A percentile compares a stretch with the other conserved stretches of the same genome.
These are phyloP conservation scores for Trematomus bernacchii DNA, from an alignment of 2,797 vertebrate species.

Conservation along the genomic window DNA sequence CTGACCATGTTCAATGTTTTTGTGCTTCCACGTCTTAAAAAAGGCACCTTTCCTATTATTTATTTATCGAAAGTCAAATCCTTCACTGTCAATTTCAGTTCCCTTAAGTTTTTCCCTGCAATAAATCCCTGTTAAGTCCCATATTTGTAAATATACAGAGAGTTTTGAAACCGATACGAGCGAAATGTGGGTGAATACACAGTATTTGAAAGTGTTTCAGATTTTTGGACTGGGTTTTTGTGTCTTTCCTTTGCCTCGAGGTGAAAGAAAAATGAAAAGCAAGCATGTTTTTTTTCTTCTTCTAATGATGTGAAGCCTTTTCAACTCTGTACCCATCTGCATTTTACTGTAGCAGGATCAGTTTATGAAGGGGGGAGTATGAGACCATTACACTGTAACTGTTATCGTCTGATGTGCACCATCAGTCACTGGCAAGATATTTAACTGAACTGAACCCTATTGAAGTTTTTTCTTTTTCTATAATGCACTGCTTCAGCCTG, in stretches of 20 bases:
- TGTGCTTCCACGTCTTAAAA: conserved; percentile 54
- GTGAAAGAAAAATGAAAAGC: conserved; percentile 35
- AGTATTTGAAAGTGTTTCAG: conserved; percentile 42
- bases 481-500: conserved; percentile 59
- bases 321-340: conserved; percentile 43
- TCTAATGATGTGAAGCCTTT: conserved; percentile 47
- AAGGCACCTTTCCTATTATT: conserved; percentile 45
- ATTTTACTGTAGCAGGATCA: conserved; percentile 46
- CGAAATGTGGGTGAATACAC: conserved; percentile 30
- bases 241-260: conserved; percentile 30
- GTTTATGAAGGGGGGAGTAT: conserved; percentile 34
- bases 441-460: conserved; percentile 46
- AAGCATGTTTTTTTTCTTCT: conserved; percentile 30
- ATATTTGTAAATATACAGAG: conserved; percentile 49
- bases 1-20: conserved; percentile 26
- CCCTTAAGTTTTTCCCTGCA: conserved; percentile 17
- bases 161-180: conserved; percentile 39
- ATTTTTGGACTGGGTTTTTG: conserved; percentile 32
- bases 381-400: conserved; percentile 80
- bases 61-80: conserved; percentile 52
- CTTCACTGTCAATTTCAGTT: conserved; percentile 52
- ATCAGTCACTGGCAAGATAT: conserved; percentile 46
- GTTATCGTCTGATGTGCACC: conserved; percentile 55
- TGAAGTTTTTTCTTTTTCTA: conserved; percentile 14
- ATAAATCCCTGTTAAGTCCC: conserved; percentile 31